These are phyloP conservation scores for Diplodus sargus DNA, from an alignment of 2,797 vertebrate species.

Conservation along the genomic window DNA sequence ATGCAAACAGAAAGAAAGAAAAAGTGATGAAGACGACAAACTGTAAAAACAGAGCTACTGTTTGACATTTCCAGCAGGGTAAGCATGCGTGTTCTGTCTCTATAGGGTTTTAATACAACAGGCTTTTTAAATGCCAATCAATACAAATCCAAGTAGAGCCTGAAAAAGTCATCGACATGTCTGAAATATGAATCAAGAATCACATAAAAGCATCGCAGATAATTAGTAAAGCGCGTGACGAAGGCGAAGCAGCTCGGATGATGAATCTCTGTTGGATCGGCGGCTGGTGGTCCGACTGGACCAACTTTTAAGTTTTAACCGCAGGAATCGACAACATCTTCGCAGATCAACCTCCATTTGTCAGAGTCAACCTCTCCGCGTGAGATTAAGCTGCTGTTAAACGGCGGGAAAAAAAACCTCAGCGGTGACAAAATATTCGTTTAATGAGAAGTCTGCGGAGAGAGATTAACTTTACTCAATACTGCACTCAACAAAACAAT, in stretches of 20 bases:
- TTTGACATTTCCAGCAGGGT: not conserved
- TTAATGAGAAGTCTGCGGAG: conserved; percentile 36
- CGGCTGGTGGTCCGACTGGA: too few relatives aligned
- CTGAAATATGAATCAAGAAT: not conserved
- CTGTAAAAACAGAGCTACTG: not conserved
- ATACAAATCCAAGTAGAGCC: not conserved
- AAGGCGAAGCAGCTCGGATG: not conserved
- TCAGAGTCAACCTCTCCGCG: conserved; percentile 6
- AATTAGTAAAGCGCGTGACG: not conserved
- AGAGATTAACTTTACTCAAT: conserved; percentile 35
- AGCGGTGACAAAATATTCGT: conserved; percentile 34
- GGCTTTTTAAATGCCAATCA: conserved; percentile 15
- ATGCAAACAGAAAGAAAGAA: not conserved
- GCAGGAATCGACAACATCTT: not conserved
- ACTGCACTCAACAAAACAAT: conserved; percentile 43
- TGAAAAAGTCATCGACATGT: not conserved
- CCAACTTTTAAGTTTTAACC: not conserved
- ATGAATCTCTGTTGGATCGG: not conserved
- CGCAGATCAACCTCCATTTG: conserved; percentile 5
- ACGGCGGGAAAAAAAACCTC: conserved; percentile 23
- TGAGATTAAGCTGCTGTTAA: conserved; percentile 29
- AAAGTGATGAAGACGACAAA: not conserved
- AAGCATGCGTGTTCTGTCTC: not conserved
- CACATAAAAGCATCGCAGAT: too few relatives aligned
- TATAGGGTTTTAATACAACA: not conserved